Evolutionary conservation across 2,888 invertebrate species (phyloP).

Genomic region (Nematopogon swammerdamellus): DNA sequence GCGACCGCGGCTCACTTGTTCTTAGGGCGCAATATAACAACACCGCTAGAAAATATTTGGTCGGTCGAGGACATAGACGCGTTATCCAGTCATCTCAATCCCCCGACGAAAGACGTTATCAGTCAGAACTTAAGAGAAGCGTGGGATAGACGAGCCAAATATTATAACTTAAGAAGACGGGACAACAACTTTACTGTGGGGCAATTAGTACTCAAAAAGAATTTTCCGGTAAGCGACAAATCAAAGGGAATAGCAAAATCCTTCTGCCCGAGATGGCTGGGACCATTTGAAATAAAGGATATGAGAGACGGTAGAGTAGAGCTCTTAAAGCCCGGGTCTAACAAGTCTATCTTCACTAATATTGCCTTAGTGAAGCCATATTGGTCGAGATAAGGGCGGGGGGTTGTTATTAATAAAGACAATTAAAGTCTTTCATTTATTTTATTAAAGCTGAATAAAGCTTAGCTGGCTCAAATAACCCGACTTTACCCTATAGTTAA

Average conservation of each 20-base stretch:
- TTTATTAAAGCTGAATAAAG: too few species aligned
- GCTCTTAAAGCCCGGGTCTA: neutral
- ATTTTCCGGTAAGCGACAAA: neutral
- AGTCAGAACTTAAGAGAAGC: neutral
- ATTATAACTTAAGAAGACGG: neutral
- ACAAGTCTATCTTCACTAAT: neutral
- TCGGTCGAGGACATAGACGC: neutral
- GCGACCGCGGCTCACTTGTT: neutral
- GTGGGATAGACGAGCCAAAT: neutral
- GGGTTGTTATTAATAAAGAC: too few species aligned
- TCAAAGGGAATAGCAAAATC: neutral
- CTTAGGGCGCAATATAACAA: neutral
- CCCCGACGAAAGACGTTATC: neutral
- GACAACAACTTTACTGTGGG: neutral
- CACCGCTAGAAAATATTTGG: neutral
- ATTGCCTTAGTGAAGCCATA: neutral
- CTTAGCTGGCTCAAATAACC: too few species aligned
- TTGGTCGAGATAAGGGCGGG: conserved; percentile 4
- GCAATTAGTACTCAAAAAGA: neutral
- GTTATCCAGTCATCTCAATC: neutral
- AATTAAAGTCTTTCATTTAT: too few species aligned
- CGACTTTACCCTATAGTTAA: too few species aligned
- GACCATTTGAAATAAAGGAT: neutral
- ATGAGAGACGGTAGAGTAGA: neutral
- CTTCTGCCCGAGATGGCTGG: neutral